Base-by-base conservation (phyloP, 2,797 vertebrate species). In the Toxotes lorentzi region DNA sequence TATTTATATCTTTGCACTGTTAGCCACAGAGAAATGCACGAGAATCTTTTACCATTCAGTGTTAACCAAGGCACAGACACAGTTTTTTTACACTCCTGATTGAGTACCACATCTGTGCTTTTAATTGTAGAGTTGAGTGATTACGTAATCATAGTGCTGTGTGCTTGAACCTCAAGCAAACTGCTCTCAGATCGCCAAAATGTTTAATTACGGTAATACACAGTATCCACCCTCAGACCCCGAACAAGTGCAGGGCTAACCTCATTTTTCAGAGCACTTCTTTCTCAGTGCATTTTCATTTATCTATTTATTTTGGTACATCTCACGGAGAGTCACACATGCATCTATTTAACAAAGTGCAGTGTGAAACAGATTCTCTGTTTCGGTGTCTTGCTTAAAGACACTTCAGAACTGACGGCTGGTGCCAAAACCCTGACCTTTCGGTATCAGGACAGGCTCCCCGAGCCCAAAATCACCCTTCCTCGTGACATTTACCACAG, bases 401-500 rank as follows among this genome's bases (percentile, higher is more conserved):
- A 86, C 76, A 82, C 83, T 90, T 90, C 72, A 87, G 82, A 89
- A 87, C 72, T 70, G 67, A 85, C 17, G 53, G 41, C 68, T 68
- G 41, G 71, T 63, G 88, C 91, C 91, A 93, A 90, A 88, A 84
- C 70, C 77, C 67, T 93, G 92, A 93, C 92, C 91, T 93, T 93
- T 94, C 51, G 19, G 82, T 84, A 83, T 81, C 81, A 88, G 86
- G 86, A 88, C 83, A 88, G 71, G 84, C 73, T 87, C 86, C 84
- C 85, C 48, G 6, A 84, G 89, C 90, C 80, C 85, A 79, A 81
- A 89, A 87, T 88, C 88, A 83, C 67, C 88, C 82, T 88, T 85
- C 78, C 63, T 75, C 64, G 5, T 92, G 89, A 91, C 91, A 93
- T 93, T 92, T 92, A 90, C 83, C 83, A 85, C 51, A 82, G 84